A percentile compares a stretch with the other conserved stretches of the same genome.
Conservation (phyloP, 2,113 vertebrate species). For the Hiodon alosoides region DNA sequence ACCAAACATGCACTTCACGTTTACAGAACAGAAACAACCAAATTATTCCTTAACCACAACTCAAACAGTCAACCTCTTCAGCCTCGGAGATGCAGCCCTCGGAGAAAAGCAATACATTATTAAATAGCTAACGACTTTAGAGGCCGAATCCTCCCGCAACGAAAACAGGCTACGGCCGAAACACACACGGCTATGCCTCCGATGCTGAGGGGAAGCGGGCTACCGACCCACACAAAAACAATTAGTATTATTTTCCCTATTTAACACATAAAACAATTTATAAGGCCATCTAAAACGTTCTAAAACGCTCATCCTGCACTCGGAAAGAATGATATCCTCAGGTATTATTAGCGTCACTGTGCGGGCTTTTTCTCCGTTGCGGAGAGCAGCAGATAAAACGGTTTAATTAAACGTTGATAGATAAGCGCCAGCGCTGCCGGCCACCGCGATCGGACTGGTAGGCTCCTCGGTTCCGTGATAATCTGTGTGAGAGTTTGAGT, state of each 20-base stretch:
- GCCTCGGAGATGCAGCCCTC: not conserved
- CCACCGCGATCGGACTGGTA: not conserved
- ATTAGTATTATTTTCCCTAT: no score
- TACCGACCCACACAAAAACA: no score
- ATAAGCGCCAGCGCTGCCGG: not conserved
- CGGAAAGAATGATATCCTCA: not conserved
- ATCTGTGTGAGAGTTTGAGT: slow-evolving; percentile 44
- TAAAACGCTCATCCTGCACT: not conserved
- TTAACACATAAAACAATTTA: no score
- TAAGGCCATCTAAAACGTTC: no score
- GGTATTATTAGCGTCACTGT: not conserved
- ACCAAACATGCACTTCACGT: slow-evolving; percentile 43
- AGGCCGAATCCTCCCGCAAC: not conserved
- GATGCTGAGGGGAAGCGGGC: no score
- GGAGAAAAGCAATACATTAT: slow-evolving; percentile 5
- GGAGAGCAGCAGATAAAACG: not conserved
- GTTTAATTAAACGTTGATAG: slow-evolving; percentile 13
- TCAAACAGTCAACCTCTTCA: slow-evolving; percentile 31
- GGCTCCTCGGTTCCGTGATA: slow-evolving; percentile 1
- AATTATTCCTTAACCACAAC: slow-evolving; percentile 39
- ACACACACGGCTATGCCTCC: not conserved
- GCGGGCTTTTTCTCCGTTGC: not conserved
- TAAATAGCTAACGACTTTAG: slow-evolving; percentile 17
- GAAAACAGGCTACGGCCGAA: not conserved
- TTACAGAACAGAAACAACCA: slow-evolving; percentile 45